Base-by-base conservation (phyloP, 2,113 vertebrate species). In the Egretta garzetta region DNA sequence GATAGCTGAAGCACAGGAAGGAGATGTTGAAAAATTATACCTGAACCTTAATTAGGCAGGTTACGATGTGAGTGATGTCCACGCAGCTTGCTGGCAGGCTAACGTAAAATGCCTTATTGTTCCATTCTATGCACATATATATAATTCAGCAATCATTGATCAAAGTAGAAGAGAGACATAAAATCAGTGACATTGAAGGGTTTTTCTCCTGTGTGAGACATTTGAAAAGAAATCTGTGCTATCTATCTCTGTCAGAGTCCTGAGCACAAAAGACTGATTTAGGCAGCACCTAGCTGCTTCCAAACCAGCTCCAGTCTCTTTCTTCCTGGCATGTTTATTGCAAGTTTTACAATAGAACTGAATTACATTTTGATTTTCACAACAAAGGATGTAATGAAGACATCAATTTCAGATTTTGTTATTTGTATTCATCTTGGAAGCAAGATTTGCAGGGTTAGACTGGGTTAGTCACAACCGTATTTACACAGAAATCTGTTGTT, bases 61-160 rank as follows among this genome's bases (percentile, higher is more conserved):
- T 91, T 94, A 83, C 92, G 85, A 93, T 96, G 68, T 75, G 80
- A n/a, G 6, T 72, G 45, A 75, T 67, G 86, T 79, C 80, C 89
- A 80, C 12, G 8, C 43, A 81, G 66, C 64, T 89, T 93, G 80
- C 55, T 30, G 64, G 83, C 75, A 96, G 93, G 77, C 79, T 93
- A 91, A 93, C 35, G 12, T 96, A 72, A 87, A 76, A 80, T 80
- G 56, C 67, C 47, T 60, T 93, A 66, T 68, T 92, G 68, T 96
- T 97, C 64, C 35, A 35, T 83, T 87, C 92, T 93, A 24, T 90
- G 85, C 91, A 84, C 73, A 28, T 4, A 55, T 87, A 86, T 94
- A 72, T 95, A 96, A 97, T 97, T 90, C 95, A 97, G 79, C 87
- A 94, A 77, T 83, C 88, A 82, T 90, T 96, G 95, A 96, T 97